Evolutionary conservation across 2,797 vertebrate genomes (phyloP), one percentile per base, ranked within the genome.

Genomic region (Helarctos malayanus): DNA sequence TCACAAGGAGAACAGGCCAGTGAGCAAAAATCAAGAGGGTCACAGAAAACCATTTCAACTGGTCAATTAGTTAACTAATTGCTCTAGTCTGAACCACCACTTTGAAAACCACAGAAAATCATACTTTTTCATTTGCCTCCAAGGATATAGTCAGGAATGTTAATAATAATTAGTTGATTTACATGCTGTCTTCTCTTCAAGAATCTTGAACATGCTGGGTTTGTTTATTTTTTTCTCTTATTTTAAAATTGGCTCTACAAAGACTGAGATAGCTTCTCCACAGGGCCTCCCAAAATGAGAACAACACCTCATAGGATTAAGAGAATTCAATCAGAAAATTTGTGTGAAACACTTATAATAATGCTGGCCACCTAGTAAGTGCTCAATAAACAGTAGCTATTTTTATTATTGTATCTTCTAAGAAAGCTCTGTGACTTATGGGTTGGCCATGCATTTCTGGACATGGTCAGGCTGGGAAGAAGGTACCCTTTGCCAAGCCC

Each of bases 161-260:
- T 96, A 90, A 94, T 93, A 95, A 94, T 84, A 92, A 96, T 94
- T 90, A 96, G 94, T 69, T 97, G 89, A 88, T 95, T 95, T 97
- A 89, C 93, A 83, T 80, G 97, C 89, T 97, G 81, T 94, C 94
- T 97, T 97, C 97, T 75, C 87, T 96, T 95, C 78, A 95, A 97
- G 93, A 95, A 82, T 80, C 63, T 92, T 68, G 95, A 90, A 80
- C 86, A 94, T 96, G 97, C 92, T 97, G 94, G 71, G 93, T 95
- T 95, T 96, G 65, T 98, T 98, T 97, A 91, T 89, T 95, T 95
- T 61, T 79, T 92, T 69, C 88, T 95, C 85, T 79, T 76, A 75
- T 86, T 96, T 97, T 92, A 93, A 97, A 97, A 97, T 92, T 95
- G 84, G 56, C 73, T 89, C 82, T 75, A 61, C n/a, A 71, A 86